Base-by-base conservation (phyloP, 2,797 vertebrate genomes). In the Peromyscus nudipes region DNA sequence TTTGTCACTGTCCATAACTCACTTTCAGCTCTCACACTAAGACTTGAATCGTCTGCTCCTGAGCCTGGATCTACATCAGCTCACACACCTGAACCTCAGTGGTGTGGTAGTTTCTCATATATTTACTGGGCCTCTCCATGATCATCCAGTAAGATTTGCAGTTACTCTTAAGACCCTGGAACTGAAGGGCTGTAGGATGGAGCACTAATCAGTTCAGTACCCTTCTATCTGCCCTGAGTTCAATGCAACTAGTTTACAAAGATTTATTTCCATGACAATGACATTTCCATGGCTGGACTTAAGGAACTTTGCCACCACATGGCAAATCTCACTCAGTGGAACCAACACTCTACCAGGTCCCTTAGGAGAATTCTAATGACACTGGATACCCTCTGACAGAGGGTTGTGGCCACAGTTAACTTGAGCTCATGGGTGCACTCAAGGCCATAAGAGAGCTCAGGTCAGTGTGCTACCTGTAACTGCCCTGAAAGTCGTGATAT, bases 301-400 rank as follows among this genome's bases (percentile, higher is more conserved):
- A 4, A n/a, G 76, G 52, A 37, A 40, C 21, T 71, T 46, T 49
- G 86, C 37, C 0, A 0, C 17, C 65, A 62, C 71, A 60, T 43
- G 0, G 0, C 55, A 0, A 4, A 6, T 43, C 23, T 77, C 17
- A 0, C 0, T 40, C 10, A 3, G 1, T 37, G 91, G 55, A 21
- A 23, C 10, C 3, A 46, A 65, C 62, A 40, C 12, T 60, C 55
- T 82, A 75, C 23, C 84, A 69, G 0, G 3, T 8, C 9, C 95
- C 92, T 0, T 55, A 65, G 29, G 80, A 95, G 14, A 37, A 11
- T 23, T 82, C 37, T 60, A 23, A 67, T 3, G 12, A 25, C 1
- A 27, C 46, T 67, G 14, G 29, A 6, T 4, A 6, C 29, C 25
- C 27, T 1, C 11, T 9, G 10, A 2, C 6, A 25, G 37, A 11